A percentile compares a stretch with the other conserved stretches of the same genome.
Evolutionary conservation across 2,797 vertebrate genomes (phyloP).

Genomic region (Podarcis siculus): DNA sequence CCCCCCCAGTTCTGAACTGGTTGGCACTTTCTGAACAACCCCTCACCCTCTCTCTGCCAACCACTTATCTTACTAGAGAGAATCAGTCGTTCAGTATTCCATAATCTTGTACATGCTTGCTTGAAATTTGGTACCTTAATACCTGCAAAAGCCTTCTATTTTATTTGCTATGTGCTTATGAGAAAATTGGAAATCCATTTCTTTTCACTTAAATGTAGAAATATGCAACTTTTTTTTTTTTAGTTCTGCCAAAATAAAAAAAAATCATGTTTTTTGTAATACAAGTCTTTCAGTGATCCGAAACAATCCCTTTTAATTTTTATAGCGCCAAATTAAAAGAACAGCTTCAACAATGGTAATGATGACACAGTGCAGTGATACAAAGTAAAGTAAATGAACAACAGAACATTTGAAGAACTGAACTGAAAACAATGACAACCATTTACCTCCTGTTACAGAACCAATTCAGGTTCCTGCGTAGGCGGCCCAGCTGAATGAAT

Average conservation of each 20-base stretch:
- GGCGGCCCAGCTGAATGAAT: conserved; percentile 22
- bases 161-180: conserved; percentile 63
- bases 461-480: conserved; percentile 30
- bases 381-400: neutral
- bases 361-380: fast-evolving
- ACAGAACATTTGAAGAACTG: conserved; percentile 20
- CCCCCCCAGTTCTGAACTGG: too few species aligned
- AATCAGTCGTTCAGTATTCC: conserved; percentile 57
- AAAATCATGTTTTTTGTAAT: conserved; percentile 69
- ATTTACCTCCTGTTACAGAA: conserved; percentile 7
- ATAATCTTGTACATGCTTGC: conserved; percentile 53
- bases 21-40: too few species aligned
- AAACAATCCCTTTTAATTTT: conserved; percentile 29
- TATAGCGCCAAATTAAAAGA: neutral
- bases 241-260: conserved; percentile 79
- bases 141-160: conserved; percentile 26
- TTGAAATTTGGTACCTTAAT: conserved; percentile 34
- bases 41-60: too few species aligned
- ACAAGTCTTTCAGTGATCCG: conserved; percentile 57
- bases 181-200: conserved; percentile 58
- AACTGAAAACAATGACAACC: conserved; percentile 35
- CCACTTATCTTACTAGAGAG: neutral
- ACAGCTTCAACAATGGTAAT: neutral
- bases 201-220: conserved; percentile 77
- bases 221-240: conserved; percentile 65